Evolutionary conservation across 2,113 vertebrate species (phyloP), one percentile per base, ranked within the genome.

Genomic region (Amphilophus citrinellus): DNA sequence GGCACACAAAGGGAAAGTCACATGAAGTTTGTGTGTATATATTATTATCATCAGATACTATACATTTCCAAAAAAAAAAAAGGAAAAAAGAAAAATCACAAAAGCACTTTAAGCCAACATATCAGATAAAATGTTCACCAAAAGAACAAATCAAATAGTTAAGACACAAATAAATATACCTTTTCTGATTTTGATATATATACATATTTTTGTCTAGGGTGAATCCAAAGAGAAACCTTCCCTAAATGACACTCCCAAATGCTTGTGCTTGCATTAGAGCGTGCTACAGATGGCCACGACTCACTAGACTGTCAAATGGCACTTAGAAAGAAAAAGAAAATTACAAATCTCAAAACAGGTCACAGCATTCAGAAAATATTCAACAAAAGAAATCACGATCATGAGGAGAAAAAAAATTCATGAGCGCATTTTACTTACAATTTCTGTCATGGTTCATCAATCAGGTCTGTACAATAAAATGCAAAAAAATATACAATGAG

Each of bases 241-340:
- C 90, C 85, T 82, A 94, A 94, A 95, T 90, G 94, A 87, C 95
- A 93, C 94, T 92, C 90, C 91, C 89, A 89, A 92, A 95, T 90
- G 93, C 94, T 95, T 96, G 96, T 96, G 95, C 96, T 95, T 96
- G 96, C 95, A 96, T 96, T 90, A 93, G 94, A 94, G 95, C 90
- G 94, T 93, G 96, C 96, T 96, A 96, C 96, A 96, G 92, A 90
- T 93, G 94, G 95, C 94, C 95, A 96, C 92, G 87, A 95, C 93
- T 95, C 94, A 96, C 94, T 84, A 94, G 85, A 96, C 96, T 90
- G 94, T 96, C 94, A 92, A 94, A 96, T 96, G 96, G 96, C 96
- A 96, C 95, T 96, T 96, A 86, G 93, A 95, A 92, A 93, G 7
- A 5, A 20, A 71, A 65, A 3, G 11, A 9, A 83, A 91, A 88